Conservation (phyloP, 2,888 invertebrate genomes). For the Yponomeuta sedellus region DNA sequence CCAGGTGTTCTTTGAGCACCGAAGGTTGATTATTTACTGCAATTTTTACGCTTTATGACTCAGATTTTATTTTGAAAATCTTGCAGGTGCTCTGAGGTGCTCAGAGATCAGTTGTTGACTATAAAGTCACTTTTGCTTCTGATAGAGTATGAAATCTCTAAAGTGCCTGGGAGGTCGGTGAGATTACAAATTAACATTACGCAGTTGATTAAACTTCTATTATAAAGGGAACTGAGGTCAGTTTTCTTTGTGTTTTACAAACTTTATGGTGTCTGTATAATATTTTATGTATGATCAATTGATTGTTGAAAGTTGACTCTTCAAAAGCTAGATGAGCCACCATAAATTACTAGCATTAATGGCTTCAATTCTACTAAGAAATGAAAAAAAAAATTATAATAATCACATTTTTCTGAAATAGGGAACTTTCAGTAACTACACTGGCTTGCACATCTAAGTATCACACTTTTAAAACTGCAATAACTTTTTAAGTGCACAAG, state of each 20-base stretch:
- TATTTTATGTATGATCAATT: background rate
- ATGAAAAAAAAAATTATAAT: too few species aligned
- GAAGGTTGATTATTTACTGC: too few species aligned
- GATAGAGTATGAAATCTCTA: background rate
- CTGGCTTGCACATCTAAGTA: too few species aligned
- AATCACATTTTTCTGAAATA: too few species aligned
- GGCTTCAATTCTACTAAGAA: background rate
- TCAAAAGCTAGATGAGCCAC: background rate
- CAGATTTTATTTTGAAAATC: background rate
- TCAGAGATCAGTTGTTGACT: background rate
- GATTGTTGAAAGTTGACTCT: background rate
- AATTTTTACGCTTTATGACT: background rate
- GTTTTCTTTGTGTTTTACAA: background rate
- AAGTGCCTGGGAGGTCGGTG: constrained; percentile 12
- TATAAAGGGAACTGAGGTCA: background rate
- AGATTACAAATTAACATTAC: background rate
- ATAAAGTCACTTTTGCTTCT: background rate
- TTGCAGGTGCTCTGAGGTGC: background rate
- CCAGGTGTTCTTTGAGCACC: too few species aligned
- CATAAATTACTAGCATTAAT: background rate
- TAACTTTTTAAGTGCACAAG: too few species aligned
- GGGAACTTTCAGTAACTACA: too few species aligned
- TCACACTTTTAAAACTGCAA: too few species aligned
- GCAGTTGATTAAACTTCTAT: background rate
- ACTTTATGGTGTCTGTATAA: background rate